These are phyloP conservation scores for Pampusana beccarii DNA, from an alignment of 2,113 vertebrate genomes.

Conservation along the genomic window DNA sequence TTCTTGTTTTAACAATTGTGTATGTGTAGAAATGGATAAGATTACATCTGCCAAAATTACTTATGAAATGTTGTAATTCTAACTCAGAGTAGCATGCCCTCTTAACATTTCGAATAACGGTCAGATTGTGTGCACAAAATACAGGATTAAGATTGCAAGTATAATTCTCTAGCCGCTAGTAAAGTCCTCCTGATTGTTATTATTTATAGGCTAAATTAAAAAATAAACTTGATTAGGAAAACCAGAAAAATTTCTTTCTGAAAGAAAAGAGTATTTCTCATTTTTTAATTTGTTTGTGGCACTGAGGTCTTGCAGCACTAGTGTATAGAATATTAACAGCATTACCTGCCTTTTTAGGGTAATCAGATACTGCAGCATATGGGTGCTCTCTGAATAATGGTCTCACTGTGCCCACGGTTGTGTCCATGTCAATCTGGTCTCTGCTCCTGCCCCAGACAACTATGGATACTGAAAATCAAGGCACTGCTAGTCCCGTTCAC, in stretches of 20 bases:
- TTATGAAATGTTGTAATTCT: background rate
- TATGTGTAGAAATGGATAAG: background rate
- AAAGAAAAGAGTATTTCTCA: background rate
- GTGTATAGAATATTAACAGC: background rate
- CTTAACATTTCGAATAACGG: background rate
- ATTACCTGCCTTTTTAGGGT: background rate
- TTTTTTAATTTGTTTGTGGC: background rate
- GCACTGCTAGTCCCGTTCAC: background rate
- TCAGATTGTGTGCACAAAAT: background rate
- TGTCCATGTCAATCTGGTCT: background rate
- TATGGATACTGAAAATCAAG: background rate
- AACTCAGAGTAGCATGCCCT: background rate
- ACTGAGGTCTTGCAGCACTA: background rate
- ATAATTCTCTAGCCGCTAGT: background rate
- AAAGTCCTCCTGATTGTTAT: background rate
- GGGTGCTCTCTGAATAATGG: background rate
- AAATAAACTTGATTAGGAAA: background rate
- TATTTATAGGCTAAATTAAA: background rate
- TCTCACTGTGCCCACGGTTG: background rate
- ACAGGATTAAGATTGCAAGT: background rate
- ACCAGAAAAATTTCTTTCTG: background rate
- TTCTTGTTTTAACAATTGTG: background rate
- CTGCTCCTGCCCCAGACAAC: background rate
- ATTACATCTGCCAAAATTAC: background rate
- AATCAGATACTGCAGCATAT: background rate